Conservation (phyloP, 2,888 invertebrate genomes). For the Steinernema carpocapsae region DNA sequence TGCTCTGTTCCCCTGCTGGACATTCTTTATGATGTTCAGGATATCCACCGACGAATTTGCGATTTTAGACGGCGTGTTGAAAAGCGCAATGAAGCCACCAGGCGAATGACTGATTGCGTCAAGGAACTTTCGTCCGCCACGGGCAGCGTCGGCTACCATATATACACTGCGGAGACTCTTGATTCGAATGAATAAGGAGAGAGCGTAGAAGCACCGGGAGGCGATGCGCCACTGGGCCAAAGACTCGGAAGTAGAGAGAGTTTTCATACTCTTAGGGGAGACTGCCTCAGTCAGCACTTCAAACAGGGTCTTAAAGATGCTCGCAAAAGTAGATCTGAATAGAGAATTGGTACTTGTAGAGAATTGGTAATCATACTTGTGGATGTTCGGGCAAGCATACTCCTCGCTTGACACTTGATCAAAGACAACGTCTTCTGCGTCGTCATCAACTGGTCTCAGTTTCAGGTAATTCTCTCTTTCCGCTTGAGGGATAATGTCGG, state of each 20-base stretch:
- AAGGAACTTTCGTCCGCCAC: conserved; percentile 1
- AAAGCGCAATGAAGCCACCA: neutral
- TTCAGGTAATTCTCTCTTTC: neutral
- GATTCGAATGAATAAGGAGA: neutral
- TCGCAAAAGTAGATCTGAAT: neutral
- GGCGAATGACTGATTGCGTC: neutral
- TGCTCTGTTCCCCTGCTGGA: neutral
- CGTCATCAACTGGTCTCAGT: no score
- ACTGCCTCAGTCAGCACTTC: neutral
- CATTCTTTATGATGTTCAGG: neutral
- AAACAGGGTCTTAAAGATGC: neutral
- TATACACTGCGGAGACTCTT: neutral
- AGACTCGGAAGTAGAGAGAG: neutral
- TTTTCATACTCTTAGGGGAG: neutral
- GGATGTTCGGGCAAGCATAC: neutral
- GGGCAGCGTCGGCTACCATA: neutral
- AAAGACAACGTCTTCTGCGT: neutral
- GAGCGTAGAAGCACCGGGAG: neutral
- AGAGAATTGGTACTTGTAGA: neutral
- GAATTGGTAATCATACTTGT: neutral
- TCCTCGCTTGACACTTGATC: neutral
- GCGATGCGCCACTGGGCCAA: neutral
- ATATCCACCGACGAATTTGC: neutral
- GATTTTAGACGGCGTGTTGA: neutral
- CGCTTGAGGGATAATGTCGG: neutral